Evolutionary conservation across 2,113 vertebrate genomes (phyloP), one percentile per base, ranked within the genome.

Genomic region (Nothocercus julius): DNA sequence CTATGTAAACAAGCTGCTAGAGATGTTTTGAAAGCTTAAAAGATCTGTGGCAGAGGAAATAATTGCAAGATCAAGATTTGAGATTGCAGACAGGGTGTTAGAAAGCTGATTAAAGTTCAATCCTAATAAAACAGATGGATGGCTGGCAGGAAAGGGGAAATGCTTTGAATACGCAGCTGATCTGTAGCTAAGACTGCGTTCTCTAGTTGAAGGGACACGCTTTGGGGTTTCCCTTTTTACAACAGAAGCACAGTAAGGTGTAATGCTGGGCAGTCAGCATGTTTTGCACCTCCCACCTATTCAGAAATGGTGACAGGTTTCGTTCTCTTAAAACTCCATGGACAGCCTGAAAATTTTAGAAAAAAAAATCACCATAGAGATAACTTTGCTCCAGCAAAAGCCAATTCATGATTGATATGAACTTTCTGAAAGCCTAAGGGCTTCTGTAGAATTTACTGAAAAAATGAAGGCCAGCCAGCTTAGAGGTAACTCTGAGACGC

Each of bases 91-190:
- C 75, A 24, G 16, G 34, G 15, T 28, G 36, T 81, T 78, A 74
- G 32, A 88, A 93, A 87, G 82, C 32, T 53, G 38, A 92, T 78
- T 89, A 77, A 85, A 91, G 16, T 87, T 92, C 68, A 93, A 22
- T 68, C 34, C 45, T 88, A 86, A 83, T 83, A 94, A 81, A 92
- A 86, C 17, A 61, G 61, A 75, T 32, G 47, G 42, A 75, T 77
- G 45, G 32, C 25, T 88, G 82, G 25, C 40, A 91, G 73, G 45
- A 92, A 90, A 68, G 56, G n/a, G 9, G 45, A 92, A 72, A 20
- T 68, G 38, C 64, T 90, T 85, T n/a, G 32, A 82, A 88, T n/a
- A 36, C 32, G 76, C 40, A 75, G 32, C 76, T 72, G 34, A 78
- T 68, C 32, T 66, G 51, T 3, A 56, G 18, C 17, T 93, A 90